phyloP scores from a whole-genome alignment of 1,140 invertebrate species.

The Glomeris maerens region DNA sequence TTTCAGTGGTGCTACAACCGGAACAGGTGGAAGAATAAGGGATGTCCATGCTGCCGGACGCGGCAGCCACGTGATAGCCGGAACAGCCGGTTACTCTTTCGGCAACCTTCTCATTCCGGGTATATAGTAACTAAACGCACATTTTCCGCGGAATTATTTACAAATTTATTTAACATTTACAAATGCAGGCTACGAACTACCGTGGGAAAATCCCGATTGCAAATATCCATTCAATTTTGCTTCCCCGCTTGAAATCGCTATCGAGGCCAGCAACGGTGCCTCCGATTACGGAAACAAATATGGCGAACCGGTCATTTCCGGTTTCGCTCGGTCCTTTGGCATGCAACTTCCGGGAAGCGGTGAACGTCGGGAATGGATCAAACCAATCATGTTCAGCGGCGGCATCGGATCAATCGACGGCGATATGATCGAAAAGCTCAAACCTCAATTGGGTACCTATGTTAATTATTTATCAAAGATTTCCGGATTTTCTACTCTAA shows the following conservation, averaged over 20 bases:
- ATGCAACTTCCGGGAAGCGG: constrained; percentile 42
- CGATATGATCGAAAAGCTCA: constrained; percentile 61
- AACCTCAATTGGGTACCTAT: no score
- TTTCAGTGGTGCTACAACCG: constrained; percentile 85
- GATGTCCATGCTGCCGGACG: constrained; percentile 88
- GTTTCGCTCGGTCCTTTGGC: constrained; percentile 85
- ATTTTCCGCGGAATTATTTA: constrained; percentile 9
- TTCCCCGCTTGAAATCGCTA: constrained; percentile 63
- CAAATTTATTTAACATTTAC: constrained; percentile 11
- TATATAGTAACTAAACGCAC: constrained; percentile 25
- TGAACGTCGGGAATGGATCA: constrained; percentile 80
- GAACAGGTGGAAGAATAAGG: constrained; percentile 84
- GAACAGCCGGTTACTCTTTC: constrained; percentile 89
- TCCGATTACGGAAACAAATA: constrained; percentile 99
- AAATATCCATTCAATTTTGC: constrained; percentile 83
- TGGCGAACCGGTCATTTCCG: constrained; percentile 82
- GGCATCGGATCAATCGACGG: constrained; percentile 81
- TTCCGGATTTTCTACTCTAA: no score
- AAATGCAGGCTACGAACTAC: constrained; percentile 51
- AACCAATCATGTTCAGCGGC: constrained; percentile 97
- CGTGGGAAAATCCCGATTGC: constrained; percentile 67
- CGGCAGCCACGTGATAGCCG: constrained; percentile 83
- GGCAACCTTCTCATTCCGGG: constrained; percentile 82
- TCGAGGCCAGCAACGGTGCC: constrained; percentile 94
- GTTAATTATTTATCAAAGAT: no score